Evolutionary conservation across 2,888 invertebrate species (phyloP), one percentile per base, ranked within the genome.

Genomic region (Mactromeris polynyma): DNA sequence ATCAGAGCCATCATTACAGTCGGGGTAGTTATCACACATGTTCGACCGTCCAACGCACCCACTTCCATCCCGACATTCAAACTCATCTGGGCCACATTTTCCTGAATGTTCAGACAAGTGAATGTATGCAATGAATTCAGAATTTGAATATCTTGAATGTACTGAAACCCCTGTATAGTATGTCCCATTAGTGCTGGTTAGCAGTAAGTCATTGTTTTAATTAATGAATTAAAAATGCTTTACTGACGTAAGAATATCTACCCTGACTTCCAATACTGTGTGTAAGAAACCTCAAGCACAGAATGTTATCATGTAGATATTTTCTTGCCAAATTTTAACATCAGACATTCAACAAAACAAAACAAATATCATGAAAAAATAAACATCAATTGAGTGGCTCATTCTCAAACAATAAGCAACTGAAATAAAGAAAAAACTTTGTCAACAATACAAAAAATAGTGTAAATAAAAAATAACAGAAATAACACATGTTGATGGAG

Each of bases 1-100:
- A 79, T 90, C 90, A 7, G 88, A 88, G 17, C 79, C 82, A 58
- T 90, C 90, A 7, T 14, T 19, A 86, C 90, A 90, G 54, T 90
- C 90, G 19, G 90, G 90, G 40, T 88, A 84, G 31, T 42, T 77
- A 78, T 90, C 88, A 78, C 90, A 88, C 1, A 69, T 21, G 54
- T 33, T 11, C 19, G 42, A 42, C 19, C 21, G 21, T 21, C 78
- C 26, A 21, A 90, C 79, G 81, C 90, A 90, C 40, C 78, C 81
- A 19, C 84, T 51, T 54, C 78, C 90, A 31, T 84, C 81, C 14
- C 36, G 42, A 73, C 90, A 90, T 42, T 64, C 19, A 82, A 90
- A 90, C 79, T 88, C 73, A 17, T 83, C 86, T 9, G 42, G 64
- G 4, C 2, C 33, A 77, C 90, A 90, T 40, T 54, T 54, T 1